Evolutionary conservation across 2,888 invertebrate genomes (phyloP).

Genomic region (Brachypalpus laphriformis): DNA sequence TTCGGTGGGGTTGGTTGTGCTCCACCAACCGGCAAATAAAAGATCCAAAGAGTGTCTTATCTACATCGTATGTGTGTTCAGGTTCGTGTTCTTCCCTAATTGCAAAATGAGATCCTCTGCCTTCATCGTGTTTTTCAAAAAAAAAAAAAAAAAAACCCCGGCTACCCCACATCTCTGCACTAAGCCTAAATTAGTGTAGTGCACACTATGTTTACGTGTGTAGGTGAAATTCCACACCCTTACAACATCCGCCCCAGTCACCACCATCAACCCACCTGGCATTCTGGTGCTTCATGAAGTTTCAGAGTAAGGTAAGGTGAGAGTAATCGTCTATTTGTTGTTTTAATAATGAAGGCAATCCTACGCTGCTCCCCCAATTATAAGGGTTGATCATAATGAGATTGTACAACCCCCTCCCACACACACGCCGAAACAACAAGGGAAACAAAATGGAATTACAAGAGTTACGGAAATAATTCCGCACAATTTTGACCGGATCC

Average conservation of each 20-base stretch:
- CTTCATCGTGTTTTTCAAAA: slow-evolving; percentile 2
- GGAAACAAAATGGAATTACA: slow-evolving; percentile 11
- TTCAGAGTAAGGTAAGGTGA: slow-evolving; percentile 42
- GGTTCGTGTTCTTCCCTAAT: slow-evolving; percentile 70
- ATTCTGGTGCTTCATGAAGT: slow-evolving; percentile 5
- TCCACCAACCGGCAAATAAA: slow-evolving; percentile 55
- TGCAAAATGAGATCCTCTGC: slow-evolving; percentile 61
- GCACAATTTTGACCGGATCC: slow-evolving; percentile 28
- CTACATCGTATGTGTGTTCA: slow-evolving; percentile 66
- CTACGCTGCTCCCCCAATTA: slow-evolving; percentile 47
- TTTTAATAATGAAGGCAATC: slow-evolving; percentile 68
- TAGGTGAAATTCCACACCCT: slow-evolving; percentile 38
- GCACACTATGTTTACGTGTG: slow-evolving; percentile 14
- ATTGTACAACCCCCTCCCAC: slow-evolving; percentile 2
- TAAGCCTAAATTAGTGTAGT: slow-evolving; percentile 67
- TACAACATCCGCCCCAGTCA: neutral
- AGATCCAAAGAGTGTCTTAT: slow-evolving; percentile 70
- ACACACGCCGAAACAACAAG: neutral
- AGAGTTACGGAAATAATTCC: slow-evolving; percentile 22
- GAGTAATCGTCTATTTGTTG: slow-evolving; percentile 64
- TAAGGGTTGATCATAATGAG: slow-evolving; percentile 65
- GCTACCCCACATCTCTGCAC: slow-evolving; percentile 12
- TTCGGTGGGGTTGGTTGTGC: slow-evolving; percentile 35
- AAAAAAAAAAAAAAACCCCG: neutral
- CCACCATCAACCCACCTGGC: neutral